These are phyloP conservation scores for Phrynocephalus guinanensis DNA, from an alignment of 2,797 vertebrate species.

Conservation along the genomic window DNA sequence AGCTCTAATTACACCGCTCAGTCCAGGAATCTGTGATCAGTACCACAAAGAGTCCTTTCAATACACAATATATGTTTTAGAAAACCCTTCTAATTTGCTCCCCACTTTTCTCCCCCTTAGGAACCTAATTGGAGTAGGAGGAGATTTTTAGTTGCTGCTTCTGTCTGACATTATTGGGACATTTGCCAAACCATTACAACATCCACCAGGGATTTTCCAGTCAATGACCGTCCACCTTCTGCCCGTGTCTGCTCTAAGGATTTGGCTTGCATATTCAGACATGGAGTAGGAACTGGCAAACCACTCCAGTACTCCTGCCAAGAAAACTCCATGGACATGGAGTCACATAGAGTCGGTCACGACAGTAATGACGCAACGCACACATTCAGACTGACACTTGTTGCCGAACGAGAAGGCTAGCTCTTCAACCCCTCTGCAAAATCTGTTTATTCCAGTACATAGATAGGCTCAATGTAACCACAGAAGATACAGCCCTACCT, in stretches of 20 bases:
- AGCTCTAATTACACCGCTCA: not conserved
- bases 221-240: not conserved
- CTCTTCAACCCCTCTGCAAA: not conserved
- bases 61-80: too few species aligned
- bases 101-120: not conserved
- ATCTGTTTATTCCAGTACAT: not conserved
- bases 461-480: not conserved
- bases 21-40: not conserved
- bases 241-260: not conserved
- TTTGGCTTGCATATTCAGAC: not conserved
- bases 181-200: too few species aligned
- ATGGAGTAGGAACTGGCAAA: too few species aligned
- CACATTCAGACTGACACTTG: not conserved
- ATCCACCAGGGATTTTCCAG: too few species aligned
- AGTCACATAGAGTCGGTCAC: too few species aligned
- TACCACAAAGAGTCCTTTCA: not conserved
- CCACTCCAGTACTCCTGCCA: too few species aligned
- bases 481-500: not conserved
- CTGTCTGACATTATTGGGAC: not conserved
- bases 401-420: not conserved
- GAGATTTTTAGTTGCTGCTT: not conserved
- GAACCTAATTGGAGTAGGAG: not conserved
- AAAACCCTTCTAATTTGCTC: not conserved
- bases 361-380: too few species aligned
- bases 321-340: too few species aligned